Conservation (phyloP, 2,797 vertebrate species). For the Arrhamphus sclerolepis region DNA sequence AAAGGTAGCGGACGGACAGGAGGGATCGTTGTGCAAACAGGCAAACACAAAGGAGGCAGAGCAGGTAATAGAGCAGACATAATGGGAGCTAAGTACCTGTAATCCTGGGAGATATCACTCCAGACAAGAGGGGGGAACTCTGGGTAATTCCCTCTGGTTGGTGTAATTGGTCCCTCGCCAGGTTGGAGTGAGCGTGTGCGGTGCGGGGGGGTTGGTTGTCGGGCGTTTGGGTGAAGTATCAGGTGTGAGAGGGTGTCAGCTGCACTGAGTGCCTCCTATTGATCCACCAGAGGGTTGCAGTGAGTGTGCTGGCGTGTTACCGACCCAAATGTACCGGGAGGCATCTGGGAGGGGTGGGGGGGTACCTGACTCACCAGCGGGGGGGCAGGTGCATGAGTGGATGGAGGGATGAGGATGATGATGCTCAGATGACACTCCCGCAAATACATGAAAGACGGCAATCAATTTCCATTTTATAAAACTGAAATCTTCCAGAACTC, state of each 20-base stretch:
- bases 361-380: conserved; percentile 50
- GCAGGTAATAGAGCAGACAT: conserved; percentile 92
- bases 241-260: conserved; percentile 85
- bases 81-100: conserved; percentile 97
- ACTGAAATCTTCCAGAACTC: no score
- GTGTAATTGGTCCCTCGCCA: conserved; percentile 82
- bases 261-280: conserved; percentile 86
- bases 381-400: conserved; percentile 28
- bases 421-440: background rate
- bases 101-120: conserved; percentile 90
- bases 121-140: conserved; percentile 82
- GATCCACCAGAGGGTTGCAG: conserved; percentile 75
- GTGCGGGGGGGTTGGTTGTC: conserved; percentile 8
- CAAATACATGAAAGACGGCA: background rate
- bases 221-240: conserved; percentile 74
- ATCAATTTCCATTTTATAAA: background rate
- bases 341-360: conserved; percentile 36
- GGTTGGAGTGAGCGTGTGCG: conserved; percentile 66
- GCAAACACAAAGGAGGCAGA: conserved; percentile 65
- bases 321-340: conserved; percentile 82
- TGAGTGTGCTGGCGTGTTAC: conserved; percentile 41
- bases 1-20: conserved; percentile 64
- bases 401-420: background rate
- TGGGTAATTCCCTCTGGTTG: conserved; percentile 84
- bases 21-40: conserved; percentile 79